These are phyloP conservation scores for Tethya wilhelma DNA, from an alignment of 37 sponge, comb jelly and placozoan genomes.

Conservation along the genomic window DNA sequence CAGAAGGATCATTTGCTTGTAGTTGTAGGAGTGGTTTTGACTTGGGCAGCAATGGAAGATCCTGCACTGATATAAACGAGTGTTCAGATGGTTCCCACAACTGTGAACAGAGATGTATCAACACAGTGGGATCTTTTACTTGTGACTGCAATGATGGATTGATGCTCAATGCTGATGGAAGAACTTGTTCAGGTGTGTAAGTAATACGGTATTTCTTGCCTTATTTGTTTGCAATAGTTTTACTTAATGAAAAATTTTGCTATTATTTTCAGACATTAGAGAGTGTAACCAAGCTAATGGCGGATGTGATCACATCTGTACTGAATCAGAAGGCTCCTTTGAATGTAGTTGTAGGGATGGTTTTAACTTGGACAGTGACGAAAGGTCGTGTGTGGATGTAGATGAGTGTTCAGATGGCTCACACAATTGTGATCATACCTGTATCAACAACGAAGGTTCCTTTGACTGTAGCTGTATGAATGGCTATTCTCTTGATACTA, in stretches of 20 bases:
- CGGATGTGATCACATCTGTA: constrained; percentile 2
- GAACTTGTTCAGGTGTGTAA: background rate
- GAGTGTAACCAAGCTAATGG: background rate
- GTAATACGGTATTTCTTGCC: too few species aligned
- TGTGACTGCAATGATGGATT: constrained; percentile 6
- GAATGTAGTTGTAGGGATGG: constrained; percentile 7
- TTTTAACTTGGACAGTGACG: background rate
- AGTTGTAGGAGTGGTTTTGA: background rate
- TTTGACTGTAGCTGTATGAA: background rate
- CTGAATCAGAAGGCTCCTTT: background rate
- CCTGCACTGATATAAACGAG: constrained; percentile 16
- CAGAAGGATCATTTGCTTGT: constrained; percentile 15
- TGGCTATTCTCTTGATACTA: too few species aligned
- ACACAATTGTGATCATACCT: constrained; percentile 1
- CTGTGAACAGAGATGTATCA: constrained; percentile 3
- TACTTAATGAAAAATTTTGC: background rate
- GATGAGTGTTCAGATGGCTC: constrained; percentile 1
- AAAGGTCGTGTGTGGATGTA: background rate
- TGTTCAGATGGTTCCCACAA: background rate
- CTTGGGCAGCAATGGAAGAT: background rate
- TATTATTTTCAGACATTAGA: constrained; percentile 1
- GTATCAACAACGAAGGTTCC: background rate
- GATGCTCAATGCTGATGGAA: background rate
- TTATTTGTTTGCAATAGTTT: background rate
- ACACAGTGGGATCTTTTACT: background rate